These are phyloP conservation scores for Blastomussa wellsi DNA, from an alignment of 92 coral and sea anemone species.

Conservation along the genomic window DNA sequence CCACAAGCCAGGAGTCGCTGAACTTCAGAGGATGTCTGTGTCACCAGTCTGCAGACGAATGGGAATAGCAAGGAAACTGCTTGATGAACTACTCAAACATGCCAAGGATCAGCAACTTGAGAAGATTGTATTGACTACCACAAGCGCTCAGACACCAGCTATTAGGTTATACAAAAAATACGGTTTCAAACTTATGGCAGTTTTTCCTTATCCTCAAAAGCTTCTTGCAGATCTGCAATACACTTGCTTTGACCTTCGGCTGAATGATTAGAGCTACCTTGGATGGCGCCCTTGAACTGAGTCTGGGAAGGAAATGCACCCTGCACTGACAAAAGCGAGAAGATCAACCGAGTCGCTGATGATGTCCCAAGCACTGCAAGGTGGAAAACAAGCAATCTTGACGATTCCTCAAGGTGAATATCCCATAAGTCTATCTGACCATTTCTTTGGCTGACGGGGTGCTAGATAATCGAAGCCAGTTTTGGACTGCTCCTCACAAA, in stretches of 20 bases:
- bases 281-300: background rate
- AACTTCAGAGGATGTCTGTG: constrained; percentile 79
- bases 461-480: background rate
- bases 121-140: constrained; percentile 57
- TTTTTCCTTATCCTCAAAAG: constrained; percentile 70
- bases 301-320: background rate
- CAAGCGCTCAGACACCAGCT: constrained; percentile 72
- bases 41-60: constrained; percentile 52
- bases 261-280: background rate
- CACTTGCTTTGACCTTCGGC: constrained; percentile 61
- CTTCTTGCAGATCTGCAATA: constrained; percentile 58
- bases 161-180: constrained; percentile 54
- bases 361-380: background rate
- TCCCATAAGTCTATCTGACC: background rate
- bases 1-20: constrained; percentile 70
- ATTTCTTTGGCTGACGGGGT: background rate
- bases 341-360: background rate
- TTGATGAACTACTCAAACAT: constrained; percentile 46
- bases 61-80: constrained; percentile 73
- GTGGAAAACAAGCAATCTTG: background rate
- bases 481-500: background rate
- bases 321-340: background rate
- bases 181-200: constrained; percentile 55
- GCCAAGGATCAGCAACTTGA: constrained; percentile 55
- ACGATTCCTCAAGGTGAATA: background rate